Evolutionary conservation across 2,113 vertebrate species (phyloP).

Genomic region (Protobothrops flavoviridis): DNA sequence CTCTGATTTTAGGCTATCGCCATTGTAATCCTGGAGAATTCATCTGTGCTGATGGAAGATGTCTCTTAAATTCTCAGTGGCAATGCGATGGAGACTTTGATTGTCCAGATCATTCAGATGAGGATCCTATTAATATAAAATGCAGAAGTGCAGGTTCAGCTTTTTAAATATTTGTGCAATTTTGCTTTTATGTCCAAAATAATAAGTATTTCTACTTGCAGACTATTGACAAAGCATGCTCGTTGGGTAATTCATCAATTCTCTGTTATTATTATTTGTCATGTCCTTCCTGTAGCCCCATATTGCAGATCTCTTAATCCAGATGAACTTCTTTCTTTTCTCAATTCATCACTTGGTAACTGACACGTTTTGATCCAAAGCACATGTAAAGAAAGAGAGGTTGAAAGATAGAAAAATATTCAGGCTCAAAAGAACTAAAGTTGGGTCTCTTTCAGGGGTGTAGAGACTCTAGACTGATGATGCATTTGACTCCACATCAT

Average conservation of each 20-base stretch:
- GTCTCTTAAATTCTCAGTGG: conserved; percentile 90
- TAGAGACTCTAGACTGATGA: neutral
- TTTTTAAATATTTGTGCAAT: accelerated
- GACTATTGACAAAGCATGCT: neutral
- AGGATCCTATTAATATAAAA: conserved; percentile 89
- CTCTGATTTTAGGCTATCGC: conserved; percentile 78
- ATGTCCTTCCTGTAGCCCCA: neutral
- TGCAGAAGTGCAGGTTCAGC: conserved; percentile 86
- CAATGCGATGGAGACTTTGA: conserved; percentile 95
- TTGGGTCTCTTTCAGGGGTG: neutral
- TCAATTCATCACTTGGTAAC: neutral
- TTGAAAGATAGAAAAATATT: too few relatives aligned
- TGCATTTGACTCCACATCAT: neutral
- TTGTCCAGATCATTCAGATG: conserved; percentile 93
- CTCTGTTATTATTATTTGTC: neutral
- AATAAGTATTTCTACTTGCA: neutral
- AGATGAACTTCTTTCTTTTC: neutral
- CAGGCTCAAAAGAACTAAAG: neutral
- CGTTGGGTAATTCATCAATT: neutral
- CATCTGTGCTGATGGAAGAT: conserved; percentile 89
- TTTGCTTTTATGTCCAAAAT: neutral
- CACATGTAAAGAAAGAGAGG: neutral
- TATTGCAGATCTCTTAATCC: neutral
- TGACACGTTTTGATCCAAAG: neutral
- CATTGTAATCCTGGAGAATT: conserved; percentile 87